Evolutionary conservation across 2,888 invertebrate species (phyloP).

Genomic region (Proisotoma minuta): DNA sequence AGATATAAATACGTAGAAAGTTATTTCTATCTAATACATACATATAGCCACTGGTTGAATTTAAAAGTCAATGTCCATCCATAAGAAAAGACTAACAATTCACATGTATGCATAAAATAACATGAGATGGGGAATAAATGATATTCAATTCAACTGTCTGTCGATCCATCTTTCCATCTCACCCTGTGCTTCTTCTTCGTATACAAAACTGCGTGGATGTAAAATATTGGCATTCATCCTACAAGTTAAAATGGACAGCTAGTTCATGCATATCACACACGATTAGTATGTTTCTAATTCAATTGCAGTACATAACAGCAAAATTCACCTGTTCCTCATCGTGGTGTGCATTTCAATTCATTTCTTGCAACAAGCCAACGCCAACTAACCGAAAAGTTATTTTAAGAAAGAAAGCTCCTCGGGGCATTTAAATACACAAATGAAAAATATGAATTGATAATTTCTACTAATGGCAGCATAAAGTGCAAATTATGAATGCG

Average conservation of each 20-base stretch:
- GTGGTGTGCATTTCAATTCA: too few relatives aligned
- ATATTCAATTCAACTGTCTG: constrained; percentile 30
- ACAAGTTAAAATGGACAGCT: not conserved
- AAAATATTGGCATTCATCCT: not conserved
- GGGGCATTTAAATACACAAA: too few relatives aligned
- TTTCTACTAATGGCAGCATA: too few relatives aligned
- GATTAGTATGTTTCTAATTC: not conserved
- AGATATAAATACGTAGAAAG: not conserved
- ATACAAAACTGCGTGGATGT: not conserved
- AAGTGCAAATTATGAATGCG: too few relatives aligned
- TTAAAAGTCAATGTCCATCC: constrained; percentile 8
- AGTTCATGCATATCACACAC: not conserved
- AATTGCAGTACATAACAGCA: not conserved
- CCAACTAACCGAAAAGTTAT: too few relatives aligned
- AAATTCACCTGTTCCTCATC: not conserved
- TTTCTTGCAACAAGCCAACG: not conserved
- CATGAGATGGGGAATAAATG: constrained; percentile 18
- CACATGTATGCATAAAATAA: not conserved
- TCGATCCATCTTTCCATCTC: constrained; percentile 19
- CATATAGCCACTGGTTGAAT: not conserved
- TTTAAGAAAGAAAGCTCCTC: too few relatives aligned
- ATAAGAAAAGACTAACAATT: not conserved
- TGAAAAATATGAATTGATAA: too few relatives aligned
- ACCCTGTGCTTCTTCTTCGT: not conserved
- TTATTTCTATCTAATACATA: too few relatives aligned